These are phyloP conservation scores for Scytalopus superciliaris DNA, from an alignment of 2,113 vertebrate genomes.

Conservation along the genomic window DNA sequence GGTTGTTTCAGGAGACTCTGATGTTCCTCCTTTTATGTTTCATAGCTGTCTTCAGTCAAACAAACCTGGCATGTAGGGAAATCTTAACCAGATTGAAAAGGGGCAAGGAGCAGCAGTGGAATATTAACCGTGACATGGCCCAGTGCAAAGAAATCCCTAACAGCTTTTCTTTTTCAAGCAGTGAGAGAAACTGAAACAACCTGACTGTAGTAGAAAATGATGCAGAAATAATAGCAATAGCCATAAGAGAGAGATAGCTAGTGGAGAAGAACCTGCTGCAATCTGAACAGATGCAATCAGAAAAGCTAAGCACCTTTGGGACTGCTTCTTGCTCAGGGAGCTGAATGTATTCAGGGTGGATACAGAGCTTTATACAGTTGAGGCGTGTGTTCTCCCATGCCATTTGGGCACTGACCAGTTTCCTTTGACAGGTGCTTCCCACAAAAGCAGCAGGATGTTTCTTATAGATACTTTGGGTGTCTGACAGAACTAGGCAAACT, in stretches of 20 bases:
- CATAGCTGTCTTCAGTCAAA: background rate
- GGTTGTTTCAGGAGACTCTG: background rate
- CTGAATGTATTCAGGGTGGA: no score
- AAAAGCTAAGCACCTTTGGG: background rate
- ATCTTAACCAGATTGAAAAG: background rate
- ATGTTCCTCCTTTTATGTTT: conserved; percentile 16
- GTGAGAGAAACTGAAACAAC: background rate
- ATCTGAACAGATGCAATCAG: background rate
- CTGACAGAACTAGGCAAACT: background rate
- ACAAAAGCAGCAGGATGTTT: background rate
- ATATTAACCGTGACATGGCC: background rate
- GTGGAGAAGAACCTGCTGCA: background rate
- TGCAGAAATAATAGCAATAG: background rate
- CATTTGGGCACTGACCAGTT: no score
- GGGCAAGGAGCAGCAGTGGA: background rate
- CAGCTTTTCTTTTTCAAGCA: background rate
- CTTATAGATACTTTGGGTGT: background rate
- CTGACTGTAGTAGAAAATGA: background rate
- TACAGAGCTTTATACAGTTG: background rate
- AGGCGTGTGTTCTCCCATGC: fast-evolving
- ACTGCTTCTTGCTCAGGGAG: background rate
- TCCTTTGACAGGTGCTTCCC: background rate
- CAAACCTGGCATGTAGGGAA: background rate
- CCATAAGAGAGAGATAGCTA: background rate
- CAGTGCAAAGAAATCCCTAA: background rate